Conservation (phyloP, 2,797 vertebrate genomes). For the Gastrophryne carolinensis region DNA sequence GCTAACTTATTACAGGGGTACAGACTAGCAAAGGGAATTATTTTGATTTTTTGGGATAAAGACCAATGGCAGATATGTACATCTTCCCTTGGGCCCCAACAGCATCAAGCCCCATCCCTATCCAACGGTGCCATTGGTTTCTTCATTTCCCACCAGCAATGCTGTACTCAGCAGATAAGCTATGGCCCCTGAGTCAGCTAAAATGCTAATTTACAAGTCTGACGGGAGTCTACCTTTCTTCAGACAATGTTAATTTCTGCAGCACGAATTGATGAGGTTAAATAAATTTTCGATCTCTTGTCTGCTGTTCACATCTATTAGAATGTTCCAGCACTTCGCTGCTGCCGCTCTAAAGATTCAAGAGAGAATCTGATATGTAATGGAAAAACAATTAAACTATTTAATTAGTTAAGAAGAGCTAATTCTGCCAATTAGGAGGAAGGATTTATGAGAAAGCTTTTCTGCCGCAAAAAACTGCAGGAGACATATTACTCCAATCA, state of each 20-base stretch:
- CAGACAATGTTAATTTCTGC: not conserved
- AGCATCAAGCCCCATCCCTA: too few relatives aligned
- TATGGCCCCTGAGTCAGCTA: too few relatives aligned
- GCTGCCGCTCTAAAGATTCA: constrained; percentile 26
- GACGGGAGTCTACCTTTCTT: too few relatives aligned
- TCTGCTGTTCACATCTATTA: constrained; percentile 4
- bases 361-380: constrained; percentile 51
- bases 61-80: too few relatives aligned
- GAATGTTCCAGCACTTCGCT: not conserved
- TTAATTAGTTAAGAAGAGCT: constrained; percentile 54
- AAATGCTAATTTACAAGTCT: too few relatives aligned
- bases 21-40: too few relatives aligned
- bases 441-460: constrained; percentile 50
- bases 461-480: constrained; percentile 47
- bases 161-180: too few relatives aligned
- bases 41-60: too few relatives aligned
- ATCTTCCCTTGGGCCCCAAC: too few relatives aligned
- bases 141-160: too few relatives aligned
- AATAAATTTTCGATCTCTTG: not conserved
- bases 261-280: constrained; percentile 8
- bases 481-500: constrained; percentile 52
- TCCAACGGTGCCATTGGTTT: too few relatives aligned
- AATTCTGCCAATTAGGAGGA: constrained; percentile 53
- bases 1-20: too few relatives aligned
- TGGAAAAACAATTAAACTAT: constrained; percentile 55